Percentiles rank a stretch among this genome's conserved stretches.
phyloP scores from a whole-genome alignment of 2,113 vertebrate genomes.

The Psettodes erumei region DNA sequence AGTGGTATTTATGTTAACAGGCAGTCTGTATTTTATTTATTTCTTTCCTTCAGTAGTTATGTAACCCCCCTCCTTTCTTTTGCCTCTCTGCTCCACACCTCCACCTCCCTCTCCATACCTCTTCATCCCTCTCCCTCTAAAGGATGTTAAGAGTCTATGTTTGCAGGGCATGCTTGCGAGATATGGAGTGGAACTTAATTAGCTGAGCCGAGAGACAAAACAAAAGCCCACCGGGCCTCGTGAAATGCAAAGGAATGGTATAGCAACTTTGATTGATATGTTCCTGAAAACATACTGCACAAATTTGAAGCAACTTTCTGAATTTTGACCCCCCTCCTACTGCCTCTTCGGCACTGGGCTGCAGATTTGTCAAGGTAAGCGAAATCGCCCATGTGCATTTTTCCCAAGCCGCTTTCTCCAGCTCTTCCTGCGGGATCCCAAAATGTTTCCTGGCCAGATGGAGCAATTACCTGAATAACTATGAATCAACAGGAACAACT shows the following conservation, averaged over 20 bases:
- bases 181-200: constrained; percentile 7
- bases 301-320: not conserved
- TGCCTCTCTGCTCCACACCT: not conserved
- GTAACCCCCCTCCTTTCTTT: not conserved
- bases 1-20: constrained; percentile 7
- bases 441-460: not conserved
- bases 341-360: not conserved
- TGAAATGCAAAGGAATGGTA: not conserved
- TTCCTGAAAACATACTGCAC: not conserved
- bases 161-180: not conserved
- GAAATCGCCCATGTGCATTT: not conserved
- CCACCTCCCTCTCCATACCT: too few species aligned
- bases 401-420: not conserved
- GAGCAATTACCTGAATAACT: not conserved
- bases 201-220: not conserved
- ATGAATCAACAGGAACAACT: not conserved
- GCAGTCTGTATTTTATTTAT: not conserved
- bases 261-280: not conserved
- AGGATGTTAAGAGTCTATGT: not conserved
- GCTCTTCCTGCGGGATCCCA: not conserved
- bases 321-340: not conserved
- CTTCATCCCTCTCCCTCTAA: not conserved
- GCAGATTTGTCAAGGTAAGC: not conserved
- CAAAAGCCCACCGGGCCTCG: not conserved
- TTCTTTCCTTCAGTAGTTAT: not conserved